Evolutionary conservation across 2,797 vertebrate species (phyloP), one percentile per base, ranked within the genome.

Genomic region (Pseudotriccus pelzelni): DNA sequence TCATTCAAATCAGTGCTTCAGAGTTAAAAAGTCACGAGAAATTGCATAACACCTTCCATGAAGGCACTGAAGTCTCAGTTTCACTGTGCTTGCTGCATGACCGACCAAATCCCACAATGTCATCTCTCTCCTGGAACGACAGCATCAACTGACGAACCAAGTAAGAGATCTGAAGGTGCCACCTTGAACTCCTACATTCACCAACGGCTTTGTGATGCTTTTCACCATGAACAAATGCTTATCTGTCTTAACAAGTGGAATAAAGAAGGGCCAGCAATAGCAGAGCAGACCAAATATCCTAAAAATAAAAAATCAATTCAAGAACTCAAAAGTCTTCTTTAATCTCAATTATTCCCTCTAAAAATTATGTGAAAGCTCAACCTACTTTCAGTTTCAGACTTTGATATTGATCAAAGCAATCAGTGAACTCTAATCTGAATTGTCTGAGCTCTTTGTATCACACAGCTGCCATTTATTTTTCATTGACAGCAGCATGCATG

Each of bases 371-470:
- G 50, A 89, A 89, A 58, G 20, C 11, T 73, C 47, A 84, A 79
- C 69, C 59, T 92, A 37, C 68, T 90, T 96, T 96, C 85, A 63
- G 67, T 76, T 92, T 93, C 83, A 81, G 70, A 74, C 49, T 92
- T 82, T 12, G 28, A 82, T 70, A 86, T 1, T 53, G 37, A 85
- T 77, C 63, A 73, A 89, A 89, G 64, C 12, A 14, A 78, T 27
- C 66, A 60, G 27, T 28, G 75, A 93, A 83, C 81, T 78, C 27
- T 49, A 70, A 91, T 15, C 85, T 82, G 79, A 93, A 86, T 84
- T 91, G 59, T 24, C 82, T 36, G 9, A 88, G 46, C 47, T 75
- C 41, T 84, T 64, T 87, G 62, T 6, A 12, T 93, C 79, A 95
- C 78, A 93, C 30, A 93, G 77, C 44, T 93, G 87, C 49, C 52